phyloP scores from a whole-genome alignment of 2,888 invertebrate species.

The Patella pellucida region DNA sequence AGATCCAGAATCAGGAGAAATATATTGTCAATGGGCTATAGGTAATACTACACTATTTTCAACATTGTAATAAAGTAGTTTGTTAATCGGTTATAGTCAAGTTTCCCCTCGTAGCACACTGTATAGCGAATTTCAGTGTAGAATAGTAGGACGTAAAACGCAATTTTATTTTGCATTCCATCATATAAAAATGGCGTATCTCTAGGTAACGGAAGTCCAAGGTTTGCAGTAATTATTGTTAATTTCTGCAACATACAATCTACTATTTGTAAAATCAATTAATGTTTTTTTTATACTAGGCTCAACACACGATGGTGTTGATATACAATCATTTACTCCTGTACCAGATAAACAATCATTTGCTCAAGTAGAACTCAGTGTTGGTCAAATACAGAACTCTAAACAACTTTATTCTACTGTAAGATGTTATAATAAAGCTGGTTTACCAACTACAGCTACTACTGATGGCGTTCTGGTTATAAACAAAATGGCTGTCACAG shows the following conservation, averaged over 20 bases:
- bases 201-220: no score
- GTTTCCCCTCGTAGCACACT: no score
- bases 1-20: constrained; percentile 38
- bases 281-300: neutral
- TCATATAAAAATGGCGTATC: no score
- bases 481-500: no score
- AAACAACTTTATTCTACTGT: constrained; percentile 26
- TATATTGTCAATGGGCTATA: constrained; percentile 35
- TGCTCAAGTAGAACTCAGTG: neutral
- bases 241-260: no score
- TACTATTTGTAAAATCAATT: no score
- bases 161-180: no score
- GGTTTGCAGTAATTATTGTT: no score
- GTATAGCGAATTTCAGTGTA: no score
- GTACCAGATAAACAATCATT: neutral
- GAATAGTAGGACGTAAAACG: no score
- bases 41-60: constrained; percentile 22
- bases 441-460: constrained; percentile 15
- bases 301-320: neutral
- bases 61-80: no score
- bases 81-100: no score
- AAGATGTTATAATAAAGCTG: constrained; percentile 30
- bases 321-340: neutral
- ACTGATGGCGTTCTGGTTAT: neutral
- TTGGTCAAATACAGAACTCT: neutral